Base-by-base conservation (phyloP, 2,888 invertebrate genomes). In the Aplocera efformata region DNA sequence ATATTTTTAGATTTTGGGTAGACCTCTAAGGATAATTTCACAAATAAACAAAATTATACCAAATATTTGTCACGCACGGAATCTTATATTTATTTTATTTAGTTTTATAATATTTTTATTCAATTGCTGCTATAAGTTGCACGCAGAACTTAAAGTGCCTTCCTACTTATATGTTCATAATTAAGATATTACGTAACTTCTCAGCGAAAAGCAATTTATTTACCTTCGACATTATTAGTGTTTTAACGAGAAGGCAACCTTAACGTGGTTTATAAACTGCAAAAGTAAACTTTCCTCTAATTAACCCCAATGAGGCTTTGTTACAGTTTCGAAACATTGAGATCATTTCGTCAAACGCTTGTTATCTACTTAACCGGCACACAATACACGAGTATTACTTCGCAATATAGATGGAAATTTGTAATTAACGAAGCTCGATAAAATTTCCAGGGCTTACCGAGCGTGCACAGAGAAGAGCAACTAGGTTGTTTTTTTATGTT, bases 181-280 rank as follows among this genome's bases (percentile, higher is more conserved):
- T 56, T 56, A 53, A 62, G 53, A 57, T 66, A 63, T 65, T 61
- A 59, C 49, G 56, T 51, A 64, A 64, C 53, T 65, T 66, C 27
- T 42, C 41, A 48, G 48, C 45, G 54, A 53, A 34, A 39, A 58
- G 57, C 60, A 63, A 60, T 60, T 58, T 63, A 63, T 64, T 65
- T 64, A 59, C 58, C 58, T 54, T 48, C 56, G 47, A 54, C 51
- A 55, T 64, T 63, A 67, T 60, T 58, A 62, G 54, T 53, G 55
- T 56, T 53, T 47, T 58, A 53, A 48, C 46, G 41, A 48, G 49
- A 45, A 45, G 50, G 55, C 56, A 58, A 48, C 53, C 55, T 58
- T 59, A 56, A 56, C 58, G 52, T 43, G 46, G 43, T 43, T 50
- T 55, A 55, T 51, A 43, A 55, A 53, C 52, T 61, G 43, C 41